phyloP scores from a whole-genome alignment of 2,113 vertebrate genomes.

The Ranitomeya variabilis region DNA sequence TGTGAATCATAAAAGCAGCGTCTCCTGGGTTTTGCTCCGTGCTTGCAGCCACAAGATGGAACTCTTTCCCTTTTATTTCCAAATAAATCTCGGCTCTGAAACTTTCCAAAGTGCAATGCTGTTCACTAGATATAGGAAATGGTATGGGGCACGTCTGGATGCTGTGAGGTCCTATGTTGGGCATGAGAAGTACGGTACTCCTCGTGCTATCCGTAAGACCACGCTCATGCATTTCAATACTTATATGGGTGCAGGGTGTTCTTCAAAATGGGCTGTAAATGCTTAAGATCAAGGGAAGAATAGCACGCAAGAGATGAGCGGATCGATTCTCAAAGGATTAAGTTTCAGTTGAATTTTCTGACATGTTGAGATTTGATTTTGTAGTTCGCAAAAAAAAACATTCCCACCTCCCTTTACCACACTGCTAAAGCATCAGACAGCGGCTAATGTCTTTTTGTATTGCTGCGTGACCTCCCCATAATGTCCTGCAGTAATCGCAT shows the following conservation, averaged over 20 bases:
- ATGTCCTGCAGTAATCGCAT: too few relatives aligned
- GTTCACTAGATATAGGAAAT: neutral
- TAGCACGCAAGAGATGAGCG: too few relatives aligned
- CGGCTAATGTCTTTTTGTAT: too few relatives aligned
- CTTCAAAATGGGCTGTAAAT: neutral
- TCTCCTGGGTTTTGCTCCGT: conserved; percentile 44
- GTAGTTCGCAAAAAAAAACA: too few relatives aligned
- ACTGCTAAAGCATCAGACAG: too few relatives aligned
- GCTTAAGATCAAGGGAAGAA: too few relatives aligned
- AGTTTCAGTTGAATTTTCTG: too few relatives aligned
- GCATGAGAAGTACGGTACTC: neutral
- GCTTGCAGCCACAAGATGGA: conserved; percentile 54
- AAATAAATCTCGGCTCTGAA: conserved; percentile 33
- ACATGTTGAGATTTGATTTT: too few relatives aligned
- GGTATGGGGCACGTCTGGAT: neutral
- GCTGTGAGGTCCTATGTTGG: neutral
- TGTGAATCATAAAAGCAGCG: conserved; percentile 45
- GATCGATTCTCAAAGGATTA: too few relatives aligned
- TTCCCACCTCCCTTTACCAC: too few relatives aligned
- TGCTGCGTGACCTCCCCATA: too few relatives aligned
- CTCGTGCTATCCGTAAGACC: neutral
- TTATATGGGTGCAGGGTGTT: neutral
- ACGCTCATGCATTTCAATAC: neutral
- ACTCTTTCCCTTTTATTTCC: conserved; percentile 47
- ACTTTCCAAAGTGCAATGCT: neutral